Percentiles rank a stretch among this genome's conserved stretches.
Conservation (phyloP, 2,797 vertebrate genomes). For the Clamator glandarius region DNA sequence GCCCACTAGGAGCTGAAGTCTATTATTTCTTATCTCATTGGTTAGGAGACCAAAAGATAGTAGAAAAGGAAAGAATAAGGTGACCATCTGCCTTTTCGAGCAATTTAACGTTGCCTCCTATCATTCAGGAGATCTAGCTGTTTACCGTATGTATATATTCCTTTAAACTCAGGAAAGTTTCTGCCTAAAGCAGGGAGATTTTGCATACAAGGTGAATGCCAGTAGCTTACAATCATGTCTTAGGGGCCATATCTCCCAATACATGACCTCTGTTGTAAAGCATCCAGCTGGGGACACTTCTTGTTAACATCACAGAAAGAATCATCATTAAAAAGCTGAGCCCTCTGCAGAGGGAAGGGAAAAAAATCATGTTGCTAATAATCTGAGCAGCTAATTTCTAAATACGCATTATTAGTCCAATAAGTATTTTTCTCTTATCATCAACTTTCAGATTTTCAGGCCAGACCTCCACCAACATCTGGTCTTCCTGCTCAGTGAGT, state of each 20-base stretch:
- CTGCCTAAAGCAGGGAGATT: neutral
- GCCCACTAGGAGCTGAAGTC: neutral
- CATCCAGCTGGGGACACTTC: neutral
- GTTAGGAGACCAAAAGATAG: neutral
- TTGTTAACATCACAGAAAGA: neutral
- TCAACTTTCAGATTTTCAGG: constrained; percentile 16
- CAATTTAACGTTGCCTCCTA: neutral
- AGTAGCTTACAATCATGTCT: constrained; percentile 18
- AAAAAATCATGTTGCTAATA: neutral
- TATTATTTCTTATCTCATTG: neutral
- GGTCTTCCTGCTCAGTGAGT: neutral
- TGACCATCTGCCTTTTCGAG: neutral
- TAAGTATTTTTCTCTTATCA: neutral
- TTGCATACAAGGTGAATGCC: neutral
- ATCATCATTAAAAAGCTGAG: neutral
- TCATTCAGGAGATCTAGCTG: neutral
- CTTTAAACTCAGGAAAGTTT: neutral
- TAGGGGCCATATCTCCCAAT: neutral
- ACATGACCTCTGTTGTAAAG: neutral
- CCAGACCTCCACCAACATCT: neutral
- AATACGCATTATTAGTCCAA: neutral
- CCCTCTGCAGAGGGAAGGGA: neutral
- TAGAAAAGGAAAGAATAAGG: neutral
- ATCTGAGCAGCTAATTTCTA: neutral
- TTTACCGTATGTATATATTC: neutral